phyloP scores from a whole-genome alignment of 2,797 vertebrate species.

The Centroberyx gerrardi region DNA sequence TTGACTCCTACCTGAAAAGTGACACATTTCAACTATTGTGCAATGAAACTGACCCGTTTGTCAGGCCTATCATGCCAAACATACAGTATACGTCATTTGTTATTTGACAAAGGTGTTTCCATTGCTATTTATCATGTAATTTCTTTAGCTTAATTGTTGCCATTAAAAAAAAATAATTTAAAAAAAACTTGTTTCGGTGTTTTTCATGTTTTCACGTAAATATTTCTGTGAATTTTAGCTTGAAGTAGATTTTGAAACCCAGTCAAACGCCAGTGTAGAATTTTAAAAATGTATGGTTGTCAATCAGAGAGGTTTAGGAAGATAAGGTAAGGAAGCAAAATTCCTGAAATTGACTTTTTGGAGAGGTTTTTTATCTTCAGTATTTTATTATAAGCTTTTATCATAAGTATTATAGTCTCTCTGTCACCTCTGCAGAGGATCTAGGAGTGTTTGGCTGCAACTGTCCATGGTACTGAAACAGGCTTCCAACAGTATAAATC shows the following conservation, averaged over 20 bases:
- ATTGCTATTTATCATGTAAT: not conserved
- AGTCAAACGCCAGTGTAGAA: not conserved
- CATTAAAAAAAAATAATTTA: no score
- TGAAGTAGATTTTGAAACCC: not conserved
- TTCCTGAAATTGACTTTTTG: no score
- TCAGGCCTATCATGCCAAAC: not conserved
- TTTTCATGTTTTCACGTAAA: no score
- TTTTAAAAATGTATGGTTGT: not conserved
- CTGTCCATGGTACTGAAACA: no score
- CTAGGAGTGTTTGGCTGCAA: no score
- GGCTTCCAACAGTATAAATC: no score
- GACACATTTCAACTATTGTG: slow-evolving; percentile 12
- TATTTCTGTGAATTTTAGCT: not conserved
- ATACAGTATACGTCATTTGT: not conserved
- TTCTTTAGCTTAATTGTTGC: not conserved
- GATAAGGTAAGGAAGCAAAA: not conserved
- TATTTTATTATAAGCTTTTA: no score
- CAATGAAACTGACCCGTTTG: not conserved
- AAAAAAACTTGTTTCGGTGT: not conserved
- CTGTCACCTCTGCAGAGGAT: no score
- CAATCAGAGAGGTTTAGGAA: not conserved
- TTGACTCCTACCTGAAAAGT: not conserved
- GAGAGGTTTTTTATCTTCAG: no score
- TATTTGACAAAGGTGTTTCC: not conserved
- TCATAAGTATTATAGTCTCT: no score